Percentiles rank a stretch among this genome's conserved stretches.
phyloP scores from a whole-genome alignment of 2,113 vertebrate genomes.

The Nycticebus coucang region DNA sequence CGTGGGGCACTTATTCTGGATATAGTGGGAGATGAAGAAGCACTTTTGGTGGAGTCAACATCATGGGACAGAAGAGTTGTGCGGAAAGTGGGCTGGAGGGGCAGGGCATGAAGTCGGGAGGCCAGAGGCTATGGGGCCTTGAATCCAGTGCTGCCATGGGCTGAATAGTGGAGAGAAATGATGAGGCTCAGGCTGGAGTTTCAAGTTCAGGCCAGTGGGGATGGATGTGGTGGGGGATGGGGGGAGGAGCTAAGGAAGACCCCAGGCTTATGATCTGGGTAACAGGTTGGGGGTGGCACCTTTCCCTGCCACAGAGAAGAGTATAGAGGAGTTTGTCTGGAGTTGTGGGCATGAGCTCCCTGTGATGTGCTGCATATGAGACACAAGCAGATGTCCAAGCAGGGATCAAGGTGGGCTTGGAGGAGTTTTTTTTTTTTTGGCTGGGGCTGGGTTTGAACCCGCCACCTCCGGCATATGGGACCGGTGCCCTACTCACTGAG shows the following conservation, averaged over 20 bases:
- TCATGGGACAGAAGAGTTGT: background rate
- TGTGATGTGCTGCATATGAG: background rate
- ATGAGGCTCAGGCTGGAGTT: background rate
- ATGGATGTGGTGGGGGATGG: background rate
- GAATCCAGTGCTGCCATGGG: background rate
- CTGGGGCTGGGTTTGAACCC: no score
- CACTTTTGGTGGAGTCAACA: rapidly evolving
- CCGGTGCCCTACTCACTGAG: no score
- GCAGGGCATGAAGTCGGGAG: background rate
- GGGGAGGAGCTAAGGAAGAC: background rate
- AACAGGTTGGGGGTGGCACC: rapidly evolving
- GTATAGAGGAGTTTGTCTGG: background rate
- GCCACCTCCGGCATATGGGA: no score
- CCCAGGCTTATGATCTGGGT: background rate
- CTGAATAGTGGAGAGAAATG: background rate
- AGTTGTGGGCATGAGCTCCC: background rate
- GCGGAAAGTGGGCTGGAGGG: background rate
- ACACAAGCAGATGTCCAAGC: background rate
- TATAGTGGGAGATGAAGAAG: background rate
- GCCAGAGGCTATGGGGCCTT: background rate
- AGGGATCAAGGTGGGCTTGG: no score
- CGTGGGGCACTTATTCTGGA: background rate
- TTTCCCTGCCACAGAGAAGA: background rate
- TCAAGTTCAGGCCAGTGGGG: background rate
- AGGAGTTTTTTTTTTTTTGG: background rate